A percentile compares a stretch with the other conserved stretches of the same genome.
These are phyloP conservation scores for Acronicta psi DNA, from an alignment of 2,888 invertebrate genomes.

Conservation along the genomic window DNA sequence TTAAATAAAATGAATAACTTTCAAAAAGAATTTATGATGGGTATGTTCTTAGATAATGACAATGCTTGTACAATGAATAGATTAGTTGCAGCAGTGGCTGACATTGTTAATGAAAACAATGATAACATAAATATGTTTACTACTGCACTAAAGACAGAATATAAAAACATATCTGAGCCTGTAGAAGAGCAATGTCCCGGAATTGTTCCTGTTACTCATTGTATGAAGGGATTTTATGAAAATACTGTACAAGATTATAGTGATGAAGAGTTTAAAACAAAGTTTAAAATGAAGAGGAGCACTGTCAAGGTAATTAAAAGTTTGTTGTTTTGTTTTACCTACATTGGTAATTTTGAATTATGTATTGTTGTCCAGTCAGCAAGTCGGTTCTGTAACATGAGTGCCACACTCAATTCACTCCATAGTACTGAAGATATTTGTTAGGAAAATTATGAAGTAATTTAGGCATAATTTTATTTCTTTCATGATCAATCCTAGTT, in stretches of 20 bases:
- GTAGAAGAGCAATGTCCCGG: slow-evolving; percentile 28
- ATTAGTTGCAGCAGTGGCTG: slow-evolving; percentile 75
- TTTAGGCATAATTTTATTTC: too few species aligned
- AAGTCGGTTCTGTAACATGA: too few species aligned
- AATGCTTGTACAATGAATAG: slow-evolving; percentile 74
- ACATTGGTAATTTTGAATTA: too few species aligned
- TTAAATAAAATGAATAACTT: slow-evolving; percentile 72
- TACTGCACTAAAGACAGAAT: slow-evolving; percentile 65
- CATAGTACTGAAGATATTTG: too few species aligned
- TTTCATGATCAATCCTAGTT: too few species aligned
- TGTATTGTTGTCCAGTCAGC: too few species aligned
- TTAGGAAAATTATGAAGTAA: too few species aligned
- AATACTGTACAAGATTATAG: slow-evolving; percentile 67
- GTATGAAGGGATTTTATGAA: slow-evolving; percentile 69
- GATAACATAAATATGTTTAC: slow-evolving; percentile 71
- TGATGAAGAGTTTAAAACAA: slow-evolving; percentile 72
- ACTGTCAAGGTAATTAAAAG: slow-evolving; percentile 73
- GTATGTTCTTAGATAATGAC: slow-evolving; percentile 79
- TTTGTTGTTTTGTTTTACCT: too few species aligned
- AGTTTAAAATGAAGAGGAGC: slow-evolving; percentile 75
- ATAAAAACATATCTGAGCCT: slow-evolving; percentile 39
- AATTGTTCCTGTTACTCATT: slow-evolving; percentile 36
- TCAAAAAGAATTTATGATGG: slow-evolving; percentile 77
- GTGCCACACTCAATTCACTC: too few species aligned
- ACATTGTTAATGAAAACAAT: slow-evolving; percentile 76